These are phyloP conservation scores for Rachycentron canadum DNA, from an alignment of 2,797 vertebrate species.

Conservation along the genomic window DNA sequence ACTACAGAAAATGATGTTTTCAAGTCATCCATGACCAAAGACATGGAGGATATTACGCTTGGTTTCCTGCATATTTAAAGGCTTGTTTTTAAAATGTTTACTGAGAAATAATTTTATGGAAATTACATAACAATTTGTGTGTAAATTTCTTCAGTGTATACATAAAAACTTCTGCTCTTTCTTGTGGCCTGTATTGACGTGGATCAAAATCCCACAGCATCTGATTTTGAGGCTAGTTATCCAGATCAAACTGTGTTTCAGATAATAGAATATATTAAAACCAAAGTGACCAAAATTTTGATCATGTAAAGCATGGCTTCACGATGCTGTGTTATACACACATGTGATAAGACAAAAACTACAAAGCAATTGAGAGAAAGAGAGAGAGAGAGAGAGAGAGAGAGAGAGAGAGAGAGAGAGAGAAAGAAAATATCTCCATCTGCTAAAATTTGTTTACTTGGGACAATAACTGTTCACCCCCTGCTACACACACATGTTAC, in stretches of 20 bases:
- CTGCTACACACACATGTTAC: neutral
- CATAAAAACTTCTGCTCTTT: slow-evolving; percentile 2
- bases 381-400: slow-evolving; percentile 20
- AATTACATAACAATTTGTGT: neutral
- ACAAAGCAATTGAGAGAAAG: slow-evolving; percentile 14
- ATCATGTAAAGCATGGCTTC: neutral
- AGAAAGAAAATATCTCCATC: slow-evolving; percentile 46
- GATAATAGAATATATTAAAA: slow-evolving; percentile 5
- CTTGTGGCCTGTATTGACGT: neutral
- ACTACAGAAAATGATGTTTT: slow-evolving; percentile 3
- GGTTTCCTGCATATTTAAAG: neutral
- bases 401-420: slow-evolving; percentile 16
- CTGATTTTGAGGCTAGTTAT: neutral
- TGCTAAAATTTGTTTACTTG: slow-evolving; percentile 52
- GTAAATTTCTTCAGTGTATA: neutral
- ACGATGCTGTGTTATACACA: neutral
- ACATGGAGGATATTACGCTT: neutral
- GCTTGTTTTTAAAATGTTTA: neutral
- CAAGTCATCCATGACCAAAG: neutral
- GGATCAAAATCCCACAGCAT: neutral
- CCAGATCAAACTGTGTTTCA: slow-evolving; percentile 21
- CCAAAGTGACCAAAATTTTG: neutral
- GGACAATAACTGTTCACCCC: slow-evolving; percentile 29
- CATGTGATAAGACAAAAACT: neutral
- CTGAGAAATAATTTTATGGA: neutral